Evolutionary conservation across 2,888 invertebrate genomes (phyloP).

Genomic region (Eristalinus aeneus): DNA sequence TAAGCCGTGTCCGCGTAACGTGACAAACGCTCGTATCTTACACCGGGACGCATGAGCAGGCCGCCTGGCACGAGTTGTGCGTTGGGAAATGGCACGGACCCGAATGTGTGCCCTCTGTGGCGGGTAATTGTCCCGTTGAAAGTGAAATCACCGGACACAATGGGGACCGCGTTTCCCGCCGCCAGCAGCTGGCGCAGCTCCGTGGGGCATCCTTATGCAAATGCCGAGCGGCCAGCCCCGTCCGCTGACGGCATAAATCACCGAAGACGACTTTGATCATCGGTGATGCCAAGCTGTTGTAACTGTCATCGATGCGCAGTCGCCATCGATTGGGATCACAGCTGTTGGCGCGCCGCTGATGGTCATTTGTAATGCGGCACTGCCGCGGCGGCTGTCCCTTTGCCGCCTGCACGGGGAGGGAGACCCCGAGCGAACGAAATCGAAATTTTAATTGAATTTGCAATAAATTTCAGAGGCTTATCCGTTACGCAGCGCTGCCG

Average conservation of each 20-base stretch:
- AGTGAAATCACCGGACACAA: constrained; percentile 56
- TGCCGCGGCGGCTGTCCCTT: background rate
- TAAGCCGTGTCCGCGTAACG: constrained; percentile 47
- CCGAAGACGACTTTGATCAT: constrained; percentile 40
- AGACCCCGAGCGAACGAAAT: constrained; percentile 11
- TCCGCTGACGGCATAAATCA: constrained; percentile 38
- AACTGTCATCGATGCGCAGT: constrained; percentile 32
- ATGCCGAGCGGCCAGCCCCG: constrained; percentile 5
- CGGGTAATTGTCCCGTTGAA: constrained; percentile 46
- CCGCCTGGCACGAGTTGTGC: constrained; percentile 33
- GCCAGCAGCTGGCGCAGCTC: background rate
- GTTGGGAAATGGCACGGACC: constrained; percentile 43
- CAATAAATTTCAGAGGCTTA: constrained; percentile 64
- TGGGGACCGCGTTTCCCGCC: constrained; percentile 9
- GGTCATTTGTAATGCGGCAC: constrained; percentile 46
- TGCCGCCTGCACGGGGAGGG: background rate
- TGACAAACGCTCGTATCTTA: constrained; percentile 64
- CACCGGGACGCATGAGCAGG: constrained; percentile 44
- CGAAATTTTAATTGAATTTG: constrained; percentile 62
- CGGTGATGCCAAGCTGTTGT: constrained; percentile 37
- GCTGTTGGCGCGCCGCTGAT: constrained; percentile 55
- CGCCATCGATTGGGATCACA: constrained; percentile 31
- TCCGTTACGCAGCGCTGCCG: constrained; percentile 43
- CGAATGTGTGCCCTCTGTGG: background rate
- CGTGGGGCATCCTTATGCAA: constrained; percentile 56